Evolutionary conservation across 2,888 invertebrate species (phyloP), one percentile per base, ranked within the genome.

Genomic region (Deilephila porcellus): DNA sequence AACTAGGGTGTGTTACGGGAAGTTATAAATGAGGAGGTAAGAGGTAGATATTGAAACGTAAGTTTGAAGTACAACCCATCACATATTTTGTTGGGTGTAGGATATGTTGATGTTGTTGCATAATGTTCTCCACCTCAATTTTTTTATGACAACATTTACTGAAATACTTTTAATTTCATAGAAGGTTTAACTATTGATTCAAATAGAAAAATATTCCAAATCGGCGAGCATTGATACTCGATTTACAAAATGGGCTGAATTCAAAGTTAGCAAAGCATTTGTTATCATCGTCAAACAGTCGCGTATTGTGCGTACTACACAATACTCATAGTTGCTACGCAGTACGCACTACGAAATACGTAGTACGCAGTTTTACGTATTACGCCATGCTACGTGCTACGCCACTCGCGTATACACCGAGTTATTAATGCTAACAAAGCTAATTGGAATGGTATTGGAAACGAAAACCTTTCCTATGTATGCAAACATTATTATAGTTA

Each of bases 391-490:
- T 45, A 11, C 45, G 14, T 45, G 45, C 45, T 73, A 60, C 60
- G 45, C 20, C 74, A 73, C 74, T 74, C 67, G 59, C 70, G 11
- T 45, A 14, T 11, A 56, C 53, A n/a, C 53, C 19, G 53, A 71
- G 74, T 67, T 75, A 76, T 79, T 74, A 79, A 75, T 75, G 72
- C 73, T 20, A 67, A 74, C 77, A 74, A 73, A 59, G 56, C 45
- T 75, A 76, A 81, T 80, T 73, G 76, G 74, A 73, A 71, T 76
- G 60, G 63, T n/a, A 45, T 64, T 64, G 64, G 25, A 7, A 76
- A 60, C 60, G 45, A 70, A 70, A 20, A 64, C 45, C 64, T 45
- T 37, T 64, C 45, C 34, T 14, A 20, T 37, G 19, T 62, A 29
- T 6, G 63, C n/a, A 63, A 63, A 37, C 34, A 34, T 19, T 37